Base-by-base conservation (phyloP, 2,888 invertebrate genomes). In the Nomada ruficornis region DNA sequence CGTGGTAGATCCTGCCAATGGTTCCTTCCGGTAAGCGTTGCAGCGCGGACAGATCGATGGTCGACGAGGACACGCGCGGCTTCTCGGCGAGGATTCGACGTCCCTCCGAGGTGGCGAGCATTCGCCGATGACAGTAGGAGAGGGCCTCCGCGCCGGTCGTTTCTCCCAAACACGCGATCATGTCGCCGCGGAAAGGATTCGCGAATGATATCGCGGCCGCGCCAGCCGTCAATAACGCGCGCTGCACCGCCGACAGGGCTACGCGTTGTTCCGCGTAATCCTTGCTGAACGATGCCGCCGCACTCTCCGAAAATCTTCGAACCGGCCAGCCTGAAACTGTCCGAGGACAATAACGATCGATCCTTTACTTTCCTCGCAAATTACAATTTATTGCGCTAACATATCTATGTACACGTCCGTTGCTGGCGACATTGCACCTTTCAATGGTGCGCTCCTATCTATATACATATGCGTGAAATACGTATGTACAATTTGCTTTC, bases 111-210 rank as follows among this genome's bases (percentile, higher is more conserved):
- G 96, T 96, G 63, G 95, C 94, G 84, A 96, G 94, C 98, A 99
- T 98, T 92, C 96, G 95, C 59, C 95, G 93, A 71, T 95, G 95
- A 94, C 99, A 97, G 89, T 96, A 95, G 82, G 94, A 94, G 7
- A 98, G 94, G 3, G 98, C 97, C 63, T 92, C 93, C 55, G 92
- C 89, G 62, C 96, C 98, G 13, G 98, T 98, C 0, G 98, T 97
- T 94, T 99, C 99, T 0, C 98, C 98, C 88, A 99, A 95, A 86
- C 98, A 97, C 29, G 99, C 98, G 87, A 99, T 98, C 98, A 98
- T 98, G 92, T 99, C 99, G 23, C 96, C 97, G 82, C 97, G 95
- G 77, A 95, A 95, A 10, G 99, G 99, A 94, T 98, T 96, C 13
- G 97, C 90, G 60, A 99, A 94, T 0, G 98, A 96, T 72, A 98